Evolutionary conservation across 2,113 vertebrate genomes (phyloP).

Genomic region (Azemiops feae): DNA sequence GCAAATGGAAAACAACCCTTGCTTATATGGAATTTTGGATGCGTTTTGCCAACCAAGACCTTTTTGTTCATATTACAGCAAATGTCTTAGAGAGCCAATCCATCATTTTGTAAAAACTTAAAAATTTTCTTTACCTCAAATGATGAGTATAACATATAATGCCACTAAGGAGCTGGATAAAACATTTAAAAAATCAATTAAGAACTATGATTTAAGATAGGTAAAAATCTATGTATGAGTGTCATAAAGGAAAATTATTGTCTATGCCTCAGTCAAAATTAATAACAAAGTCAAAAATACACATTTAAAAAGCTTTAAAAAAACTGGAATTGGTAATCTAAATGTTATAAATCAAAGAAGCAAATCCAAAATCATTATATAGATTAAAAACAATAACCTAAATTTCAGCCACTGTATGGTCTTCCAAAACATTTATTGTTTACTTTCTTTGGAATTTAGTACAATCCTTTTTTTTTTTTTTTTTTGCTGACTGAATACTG

Average conservation of each 20-base stretch:
- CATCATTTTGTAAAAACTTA: conserved; percentile 28
- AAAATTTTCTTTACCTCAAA: conserved; percentile 64
- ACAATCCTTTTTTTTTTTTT: conserved; percentile 51
- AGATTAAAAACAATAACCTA: conserved; percentile 45
- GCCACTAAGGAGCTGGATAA: conserved; percentile 3
- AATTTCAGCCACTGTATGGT: conserved; percentile 31
- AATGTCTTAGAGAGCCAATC: not conserved
- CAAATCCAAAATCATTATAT: conserved; percentile 67
- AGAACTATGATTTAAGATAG: not conserved
- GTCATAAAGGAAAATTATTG: conserved; percentile 19
- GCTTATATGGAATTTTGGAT: not conserved
- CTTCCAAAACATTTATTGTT: conserved; percentile 23
- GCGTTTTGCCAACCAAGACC: not conserved
- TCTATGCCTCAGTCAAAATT: conserved; percentile 19
- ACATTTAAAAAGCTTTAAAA: conserved; percentile 57
- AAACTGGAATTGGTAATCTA: conserved; percentile 67
- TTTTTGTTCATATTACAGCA: not conserved
- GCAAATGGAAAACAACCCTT: not conserved
- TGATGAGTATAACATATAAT: conserved; percentile 26
- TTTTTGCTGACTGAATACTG: conserved; percentile 55
- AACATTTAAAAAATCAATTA: not conserved
- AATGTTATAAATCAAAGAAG: conserved; percentile 74
- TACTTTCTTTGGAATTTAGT: conserved; percentile 34
- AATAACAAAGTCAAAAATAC: conserved; percentile 58
- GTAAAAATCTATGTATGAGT: conserved; percentile 8